These are phyloP conservation scores for Protonibea diacanthus DNA, from an alignment of 2,797 vertebrate species.

Conservation along the genomic window DNA sequence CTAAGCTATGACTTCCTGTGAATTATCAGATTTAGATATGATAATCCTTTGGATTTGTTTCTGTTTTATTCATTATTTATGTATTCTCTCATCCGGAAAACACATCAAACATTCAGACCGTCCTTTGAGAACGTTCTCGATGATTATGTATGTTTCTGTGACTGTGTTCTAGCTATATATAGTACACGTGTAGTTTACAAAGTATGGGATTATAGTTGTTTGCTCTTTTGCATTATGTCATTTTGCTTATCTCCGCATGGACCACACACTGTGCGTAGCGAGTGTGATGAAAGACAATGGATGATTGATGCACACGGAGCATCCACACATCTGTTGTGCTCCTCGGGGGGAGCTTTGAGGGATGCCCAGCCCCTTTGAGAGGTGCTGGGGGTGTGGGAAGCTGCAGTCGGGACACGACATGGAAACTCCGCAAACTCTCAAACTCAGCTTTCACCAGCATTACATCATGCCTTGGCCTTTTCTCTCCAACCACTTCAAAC, in stretches of 20 bases:
- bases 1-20: slow-evolving; percentile 17
- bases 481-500: slow-evolving; percentile 75
- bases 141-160: slow-evolving; percentile 22
- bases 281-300: slow-evolving; percentile 76
- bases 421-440: slow-evolving; percentile 72
- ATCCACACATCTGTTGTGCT: slow-evolving; percentile 82
- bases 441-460: slow-evolving; percentile 74
- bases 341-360: slow-evolving; percentile 72
- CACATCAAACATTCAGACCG: not conserved
- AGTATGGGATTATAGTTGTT: slow-evolving; percentile 47
- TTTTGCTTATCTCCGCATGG: slow-evolving; percentile 68
- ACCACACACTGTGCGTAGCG: slow-evolving; percentile 71
- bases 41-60: not conserved
- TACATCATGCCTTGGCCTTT: slow-evolving; percentile 78
- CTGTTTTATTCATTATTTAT: not conserved
- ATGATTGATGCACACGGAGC: slow-evolving; percentile 78
- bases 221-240: slow-evolving; percentile 52
- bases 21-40: slow-evolving; percentile 15
- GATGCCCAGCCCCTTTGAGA: slow-evolving; percentile 73
- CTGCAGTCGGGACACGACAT: slow-evolving; percentile 61
- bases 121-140: not conserved
- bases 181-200: slow-evolving; percentile 30
- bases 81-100: not conserved
- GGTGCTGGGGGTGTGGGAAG: slow-evolving; percentile 73
- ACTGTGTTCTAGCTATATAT: slow-evolving; percentile 29